Conservation (phyloP, 2,888 invertebrate species). For the Habroteleia sp. region DNA sequence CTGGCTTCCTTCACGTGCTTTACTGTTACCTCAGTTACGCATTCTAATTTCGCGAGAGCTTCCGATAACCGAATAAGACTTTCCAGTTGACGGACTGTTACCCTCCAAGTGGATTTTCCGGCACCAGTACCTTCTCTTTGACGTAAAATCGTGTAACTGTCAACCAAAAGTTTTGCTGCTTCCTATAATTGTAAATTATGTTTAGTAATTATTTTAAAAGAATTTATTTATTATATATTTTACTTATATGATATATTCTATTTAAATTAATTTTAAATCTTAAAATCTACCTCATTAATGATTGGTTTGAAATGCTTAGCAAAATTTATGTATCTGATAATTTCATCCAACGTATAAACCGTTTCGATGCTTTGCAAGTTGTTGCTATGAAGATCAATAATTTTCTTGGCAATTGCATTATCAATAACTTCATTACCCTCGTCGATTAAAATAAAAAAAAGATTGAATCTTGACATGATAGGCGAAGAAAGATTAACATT, state of each 20-base stretch:
- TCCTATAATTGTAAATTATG: conserved; percentile 82
- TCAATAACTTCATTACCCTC: conserved; percentile 97
- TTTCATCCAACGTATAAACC: conserved; percentile 93
- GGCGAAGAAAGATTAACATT: conserved; percentile 97
- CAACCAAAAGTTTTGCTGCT: conserved; percentile 91
- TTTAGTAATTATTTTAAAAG: too few relatives aligned
- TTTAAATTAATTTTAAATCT: too few relatives aligned
- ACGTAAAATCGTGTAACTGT: conserved; percentile 93
- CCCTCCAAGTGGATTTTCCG: conserved; percentile 93
- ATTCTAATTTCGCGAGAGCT: conserved; percentile 97
- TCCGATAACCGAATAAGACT: conserved; percentile 98
- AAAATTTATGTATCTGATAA: conserved; percentile 97
- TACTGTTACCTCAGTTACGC: conserved; percentile 92
- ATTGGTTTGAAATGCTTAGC: conserved; percentile 97
- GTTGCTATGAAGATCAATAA: conserved; percentile 95
- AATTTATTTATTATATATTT: too few relatives aligned
- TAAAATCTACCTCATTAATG: conserved; percentile 88
- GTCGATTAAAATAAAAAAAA: conserved; percentile 98
- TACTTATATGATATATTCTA: too few relatives aligned
- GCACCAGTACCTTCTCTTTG: conserved; percentile 89
- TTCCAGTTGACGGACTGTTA: conserved; percentile 97
- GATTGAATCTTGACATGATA: conserved; percentile 99
- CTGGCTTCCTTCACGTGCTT: conserved; percentile 96
- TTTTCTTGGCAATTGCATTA: conserved; percentile 97
- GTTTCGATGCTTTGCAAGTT: conserved; percentile 90